phyloP scores from a whole-genome alignment of 1,140 invertebrate genomes.

The Papilio polytes region DNA sequence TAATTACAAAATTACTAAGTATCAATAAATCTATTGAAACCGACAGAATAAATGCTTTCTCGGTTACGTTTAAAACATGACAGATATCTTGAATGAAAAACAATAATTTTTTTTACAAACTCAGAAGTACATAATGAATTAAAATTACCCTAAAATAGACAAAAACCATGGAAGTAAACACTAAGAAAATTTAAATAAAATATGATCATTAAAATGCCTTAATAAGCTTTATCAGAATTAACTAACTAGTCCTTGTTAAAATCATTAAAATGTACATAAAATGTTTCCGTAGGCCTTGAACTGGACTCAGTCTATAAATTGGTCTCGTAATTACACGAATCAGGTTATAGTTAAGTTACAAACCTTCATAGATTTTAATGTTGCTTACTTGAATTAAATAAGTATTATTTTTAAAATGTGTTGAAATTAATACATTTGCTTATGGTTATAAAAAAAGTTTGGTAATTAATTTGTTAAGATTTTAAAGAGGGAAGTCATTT shows the following conservation, averaged over 20 bases:
- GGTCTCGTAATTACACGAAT: neutral
- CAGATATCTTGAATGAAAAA: too few species aligned
- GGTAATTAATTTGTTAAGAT: too few species aligned
- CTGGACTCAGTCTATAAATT: neutral
- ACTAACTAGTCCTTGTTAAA: slow-evolving; percentile 15
- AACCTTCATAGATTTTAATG: neutral
- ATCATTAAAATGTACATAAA: slow-evolving; percentile 14
- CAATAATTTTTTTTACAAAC: too few species aligned
- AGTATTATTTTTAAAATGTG: too few species aligned
- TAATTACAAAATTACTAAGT: too few species aligned
- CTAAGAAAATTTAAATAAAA: neutral
- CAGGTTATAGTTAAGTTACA: slow-evolving; percentile 14
- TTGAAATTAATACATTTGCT: neutral
- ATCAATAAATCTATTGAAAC: too few species aligned
- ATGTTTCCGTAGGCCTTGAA: slow-evolving; percentile 19
- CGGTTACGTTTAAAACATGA: too few species aligned
- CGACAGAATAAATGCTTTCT: too few species aligned
- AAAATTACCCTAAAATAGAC: too few species aligned
- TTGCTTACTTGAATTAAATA: neutral
- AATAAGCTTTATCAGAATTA: neutral
- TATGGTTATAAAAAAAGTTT: neutral
- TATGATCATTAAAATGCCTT: neutral
- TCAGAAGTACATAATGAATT: too few species aligned
- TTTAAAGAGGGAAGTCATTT: neutral
- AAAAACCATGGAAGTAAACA: neutral